phyloP scores from a whole-genome alignment of 2,113 vertebrate species.

The Chamaetylas fuelleborni region DNA sequence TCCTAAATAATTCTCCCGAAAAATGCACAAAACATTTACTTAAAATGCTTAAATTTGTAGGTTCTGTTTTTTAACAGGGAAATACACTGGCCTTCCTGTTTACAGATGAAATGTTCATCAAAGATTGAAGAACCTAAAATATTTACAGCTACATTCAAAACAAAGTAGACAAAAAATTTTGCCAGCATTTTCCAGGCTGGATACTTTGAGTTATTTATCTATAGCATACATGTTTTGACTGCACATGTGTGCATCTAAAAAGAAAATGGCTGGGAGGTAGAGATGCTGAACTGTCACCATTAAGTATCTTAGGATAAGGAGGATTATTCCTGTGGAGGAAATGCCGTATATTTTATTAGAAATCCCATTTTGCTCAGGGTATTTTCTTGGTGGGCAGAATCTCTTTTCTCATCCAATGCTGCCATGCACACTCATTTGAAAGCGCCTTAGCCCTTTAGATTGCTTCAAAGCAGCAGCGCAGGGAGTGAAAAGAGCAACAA shows the following conservation, averaged over 20 bases:
- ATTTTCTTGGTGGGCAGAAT: not conserved
- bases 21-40: not conserved
- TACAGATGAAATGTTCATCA: not conserved
- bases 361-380: not conserved
- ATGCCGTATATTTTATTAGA: not conserved
- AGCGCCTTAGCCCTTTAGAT: not conserved
- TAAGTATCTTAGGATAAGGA: not conserved
- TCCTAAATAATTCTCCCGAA: not conserved
- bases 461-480: not conserved
- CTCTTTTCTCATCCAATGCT: not conserved
- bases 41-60: not conserved
- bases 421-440: not conserved
- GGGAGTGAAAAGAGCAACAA: conserved; percentile 34
- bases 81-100: not conserved
- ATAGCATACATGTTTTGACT: not conserved
- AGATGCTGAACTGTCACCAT: not conserved
- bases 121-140: not conserved
- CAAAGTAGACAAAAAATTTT: not conserved
- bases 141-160: not conserved
- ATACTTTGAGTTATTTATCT: not conserved
- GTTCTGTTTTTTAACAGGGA: not conserved
- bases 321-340: not conserved
- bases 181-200: not conserved
- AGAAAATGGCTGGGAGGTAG: not conserved
- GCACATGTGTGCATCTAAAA: not conserved